A percentile compares a stretch with the other conserved stretches of the same genome.
phyloP scores from a whole-genome alignment of 2,113 vertebrate genomes.

The Ancistrus triradiatus region DNA sequence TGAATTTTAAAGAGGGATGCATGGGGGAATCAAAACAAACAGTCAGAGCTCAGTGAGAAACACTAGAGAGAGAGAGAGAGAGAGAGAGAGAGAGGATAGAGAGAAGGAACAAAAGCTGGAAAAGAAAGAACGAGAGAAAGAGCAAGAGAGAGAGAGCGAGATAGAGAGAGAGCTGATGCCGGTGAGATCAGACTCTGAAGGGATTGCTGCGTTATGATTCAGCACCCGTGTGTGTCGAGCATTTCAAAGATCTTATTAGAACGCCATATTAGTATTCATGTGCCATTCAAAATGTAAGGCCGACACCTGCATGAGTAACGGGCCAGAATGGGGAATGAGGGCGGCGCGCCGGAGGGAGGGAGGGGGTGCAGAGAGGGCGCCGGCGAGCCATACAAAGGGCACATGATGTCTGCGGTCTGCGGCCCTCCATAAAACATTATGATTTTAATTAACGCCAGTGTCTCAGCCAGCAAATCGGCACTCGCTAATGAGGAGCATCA shows the following conservation, averaged over 20 bases:
- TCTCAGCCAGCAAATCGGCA: constrained; percentile 25
- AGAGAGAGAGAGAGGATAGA: constrained; percentile 1
- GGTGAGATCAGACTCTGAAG: constrained; percentile 60
- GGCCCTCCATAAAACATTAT: constrained; percentile 40
- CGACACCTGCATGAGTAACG: constrained; percentile 72
- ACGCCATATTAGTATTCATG: constrained; percentile 75
- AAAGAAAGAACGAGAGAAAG: constrained; percentile 40
- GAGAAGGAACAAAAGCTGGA: constrained; percentile 13
- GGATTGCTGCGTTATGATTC: constrained; percentile 73
- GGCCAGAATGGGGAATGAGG: constrained; percentile 65
- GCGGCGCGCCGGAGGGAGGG: constrained; percentile 27
- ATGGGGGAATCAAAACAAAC: constrained; percentile 42
- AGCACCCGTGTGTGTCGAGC: constrained; percentile 70
- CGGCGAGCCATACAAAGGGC: constrained; percentile 61
- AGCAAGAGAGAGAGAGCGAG: constrained; percentile 48
- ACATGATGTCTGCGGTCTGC: constrained; percentile 44
- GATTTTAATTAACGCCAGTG: constrained; percentile 55
- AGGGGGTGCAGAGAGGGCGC: constrained; percentile 35
- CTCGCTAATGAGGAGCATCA: constrained; percentile 17
- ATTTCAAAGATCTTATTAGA: constrained; percentile 75
- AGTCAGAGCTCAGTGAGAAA: constrained; percentile 51
- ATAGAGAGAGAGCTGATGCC: constrained; percentile 49
- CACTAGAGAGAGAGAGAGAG: constrained; percentile 16
- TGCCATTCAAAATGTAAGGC: constrained; percentile 66
- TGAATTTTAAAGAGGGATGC: constrained; percentile 61